Evolutionary conservation across 2,797 vertebrate genomes (phyloP), one percentile per base, ranked within the genome.

Genomic region (Poeciliopsis paucimaculata): DNA sequence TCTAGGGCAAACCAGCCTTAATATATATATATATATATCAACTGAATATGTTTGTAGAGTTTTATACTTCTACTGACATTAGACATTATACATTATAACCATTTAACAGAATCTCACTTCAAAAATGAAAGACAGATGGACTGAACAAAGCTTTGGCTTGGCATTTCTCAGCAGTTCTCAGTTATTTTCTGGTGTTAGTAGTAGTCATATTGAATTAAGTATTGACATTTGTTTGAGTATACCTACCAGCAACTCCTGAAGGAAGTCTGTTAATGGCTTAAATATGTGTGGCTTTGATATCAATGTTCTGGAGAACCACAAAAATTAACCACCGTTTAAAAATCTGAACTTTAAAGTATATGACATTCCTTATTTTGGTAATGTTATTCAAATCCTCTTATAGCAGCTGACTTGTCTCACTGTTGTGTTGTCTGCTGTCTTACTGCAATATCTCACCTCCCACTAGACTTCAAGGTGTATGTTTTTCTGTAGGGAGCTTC

Each of bases 391-490:
- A 31, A 26, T 81, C 68, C n/a, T 72, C 34, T 57, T 26, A 62
- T 31, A 45, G 43, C 64, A 68, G 34, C 74, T 62, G 74, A 53
- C 57, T 62, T 36, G 34, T 43, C 45, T 76, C 77, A 49, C 71
- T 39, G 43, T 49, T 64, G 71, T 49, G 53, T 57, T 73, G 71
- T 47, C 55, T 73, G 55, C 45, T 64, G 70, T 64, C 57, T 72
- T 73, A n/a, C n/a, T 16, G 66, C 36, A 72, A 76, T 72, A 72
- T 81, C 36, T 81, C 68, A 62, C 53, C 79, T 76, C 74, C 74
- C 79, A 57, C 36, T 13, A 81, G 74, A 76, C 60, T 81, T 72
- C 45, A 76, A 46, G 28, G 26, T 60, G 46, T 36, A 11, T 72
- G 28, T 57, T 72, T 51, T 45, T 57, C 72, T 62, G 20, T 26